Conservation (phyloP, 2,888 invertebrate species). For the Drosophila longiperda region DNA sequence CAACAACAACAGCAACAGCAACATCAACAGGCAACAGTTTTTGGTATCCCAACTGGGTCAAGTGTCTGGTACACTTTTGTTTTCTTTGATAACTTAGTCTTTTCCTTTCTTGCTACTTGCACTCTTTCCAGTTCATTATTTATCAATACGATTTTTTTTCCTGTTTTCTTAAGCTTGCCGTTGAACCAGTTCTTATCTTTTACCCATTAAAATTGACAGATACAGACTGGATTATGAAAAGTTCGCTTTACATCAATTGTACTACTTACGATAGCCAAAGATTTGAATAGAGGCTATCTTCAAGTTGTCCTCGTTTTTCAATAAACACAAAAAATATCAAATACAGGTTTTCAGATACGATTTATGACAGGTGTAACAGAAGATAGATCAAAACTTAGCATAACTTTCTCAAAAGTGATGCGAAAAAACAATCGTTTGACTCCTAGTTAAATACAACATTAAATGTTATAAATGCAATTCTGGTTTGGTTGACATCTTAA, state of each 20-base stretch:
- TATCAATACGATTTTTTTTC: conserved; percentile 13
- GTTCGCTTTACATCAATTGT: background rate
- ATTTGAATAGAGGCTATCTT: background rate
- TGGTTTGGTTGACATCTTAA: background rate
- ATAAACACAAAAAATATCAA: background rate
- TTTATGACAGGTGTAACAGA: background rate
- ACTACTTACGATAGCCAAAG: background rate
- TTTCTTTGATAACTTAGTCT: conserved; percentile 72
- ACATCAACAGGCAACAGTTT: background rate
- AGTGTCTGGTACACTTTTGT: conserved; percentile 77
- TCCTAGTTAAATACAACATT: background rate
- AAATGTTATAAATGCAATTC: background rate
- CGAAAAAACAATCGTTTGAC: background rate
- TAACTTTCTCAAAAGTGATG: background rate
- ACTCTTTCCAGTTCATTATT: conserved; percentile 37
- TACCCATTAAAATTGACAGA: background rate
- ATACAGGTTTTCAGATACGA: background rate
- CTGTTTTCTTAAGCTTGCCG: conserved; percentile 45
- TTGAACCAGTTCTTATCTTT: conserved; percentile 20
- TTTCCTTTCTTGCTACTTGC: conserved; percentile 49
- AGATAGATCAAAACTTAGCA: background rate
- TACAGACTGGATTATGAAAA: background rate
- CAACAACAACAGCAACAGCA: background rate
- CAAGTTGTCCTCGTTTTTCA: background rate
- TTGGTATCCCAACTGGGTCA: conserved; percentile 62